Percentiles rank a stretch among this genome's conserved stretches.
phyloP scores from a whole-genome alignment of 2,113 vertebrate species.

The Brachypodius melanocephalos region DNA sequence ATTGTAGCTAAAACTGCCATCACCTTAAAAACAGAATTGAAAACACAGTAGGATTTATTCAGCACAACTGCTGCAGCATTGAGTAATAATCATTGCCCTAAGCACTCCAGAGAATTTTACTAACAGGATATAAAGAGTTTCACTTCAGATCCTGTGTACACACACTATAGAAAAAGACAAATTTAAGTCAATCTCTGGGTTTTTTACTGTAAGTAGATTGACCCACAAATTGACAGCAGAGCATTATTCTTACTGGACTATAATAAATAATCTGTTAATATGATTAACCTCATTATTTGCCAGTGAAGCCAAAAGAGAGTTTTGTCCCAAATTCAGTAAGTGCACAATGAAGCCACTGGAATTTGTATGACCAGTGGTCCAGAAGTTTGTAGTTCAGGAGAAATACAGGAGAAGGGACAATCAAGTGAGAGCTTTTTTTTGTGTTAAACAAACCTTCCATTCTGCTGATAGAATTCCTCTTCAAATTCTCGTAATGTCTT shows the following conservation, averaged over 20 bases:
- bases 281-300: not conserved
- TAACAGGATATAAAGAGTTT: not conserved
- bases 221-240: not conserved
- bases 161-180: not conserved
- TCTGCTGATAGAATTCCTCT: constrained; percentile 93
- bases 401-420: not conserved
- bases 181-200: accelerated
- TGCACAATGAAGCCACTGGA: not conserved
- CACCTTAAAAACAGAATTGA: not conserved
- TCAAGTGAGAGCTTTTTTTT: not conserved
- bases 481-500: constrained; percentile 93
- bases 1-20: not conserved
- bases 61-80: not conserved
- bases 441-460: constrained; percentile 85
- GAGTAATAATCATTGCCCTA: not conserved
- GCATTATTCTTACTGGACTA: not conserved
- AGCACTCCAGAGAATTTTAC: not conserved
- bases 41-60: not conserved
- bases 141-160: not conserved
- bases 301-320: not conserved
- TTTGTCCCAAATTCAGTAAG: not conserved
- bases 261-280: not conserved
- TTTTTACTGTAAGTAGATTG: not conserved
- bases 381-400: not conserved
- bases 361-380: not conserved